Conservation (phyloP, 2,888 invertebrate species). For the Epinotia ramella region DNA sequence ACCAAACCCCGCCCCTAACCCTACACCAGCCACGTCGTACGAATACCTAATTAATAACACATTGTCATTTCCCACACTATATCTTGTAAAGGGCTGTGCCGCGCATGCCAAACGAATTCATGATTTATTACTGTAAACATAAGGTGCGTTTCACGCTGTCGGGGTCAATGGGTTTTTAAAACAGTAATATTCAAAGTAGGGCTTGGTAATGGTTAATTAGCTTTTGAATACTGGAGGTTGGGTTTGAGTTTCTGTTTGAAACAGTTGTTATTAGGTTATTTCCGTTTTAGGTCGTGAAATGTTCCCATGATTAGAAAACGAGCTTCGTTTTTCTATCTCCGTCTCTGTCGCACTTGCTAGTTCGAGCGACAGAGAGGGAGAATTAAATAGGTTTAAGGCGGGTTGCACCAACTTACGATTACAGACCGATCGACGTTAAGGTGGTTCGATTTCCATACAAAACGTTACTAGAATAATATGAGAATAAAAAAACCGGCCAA, state of each 20-base stretch:
- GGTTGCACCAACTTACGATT: too few relatives aligned
- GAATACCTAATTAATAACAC: conserved; percentile 61
- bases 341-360: too few relatives aligned
- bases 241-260: neutral
- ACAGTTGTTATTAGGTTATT: conserved; percentile 12
- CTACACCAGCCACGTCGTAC: conserved; percentile 47
- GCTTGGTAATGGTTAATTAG: conserved; percentile 30
- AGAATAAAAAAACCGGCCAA: too few relatives aligned
- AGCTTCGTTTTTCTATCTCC: too few relatives aligned
- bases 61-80: conserved; percentile 51
- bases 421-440: too few relatives aligned
- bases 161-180: conserved; percentile 13
- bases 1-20: neutral
- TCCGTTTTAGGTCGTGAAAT: neutral
- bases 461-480: too few relatives aligned
- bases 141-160: conserved; percentile 9
- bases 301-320: too few relatives aligned
- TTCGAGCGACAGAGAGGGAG: too few relatives aligned
- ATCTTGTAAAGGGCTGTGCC: conserved; percentile 49
- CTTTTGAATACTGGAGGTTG: conserved; percentile 1
- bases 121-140: conserved; percentile 22
- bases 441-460: too few relatives aligned
- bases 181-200: conserved; percentile 34
- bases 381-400: too few relatives aligned
- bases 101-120: conserved; percentile 33